Evolutionary conservation across 1,140 invertebrate species (phyloP), one percentile per base, ranked within the genome.

Genomic region (Nylanderia fulva): DNA sequence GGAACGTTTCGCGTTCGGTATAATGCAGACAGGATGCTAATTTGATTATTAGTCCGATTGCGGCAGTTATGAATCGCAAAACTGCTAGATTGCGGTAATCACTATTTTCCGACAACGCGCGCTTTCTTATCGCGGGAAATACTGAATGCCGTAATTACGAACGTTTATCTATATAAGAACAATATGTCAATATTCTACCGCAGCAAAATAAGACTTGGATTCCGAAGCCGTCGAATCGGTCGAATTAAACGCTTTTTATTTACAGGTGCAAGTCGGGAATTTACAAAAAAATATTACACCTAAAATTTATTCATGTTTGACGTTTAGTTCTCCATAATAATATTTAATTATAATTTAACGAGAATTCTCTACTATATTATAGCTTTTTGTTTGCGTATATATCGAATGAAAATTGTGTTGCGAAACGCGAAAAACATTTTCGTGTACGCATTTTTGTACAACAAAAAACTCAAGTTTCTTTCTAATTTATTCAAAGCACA

Each of bases 11-110:
- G 77, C 66, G 52, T 68, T 60, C 77, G 77, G 54, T 58, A 42
- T 82, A 72, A 82, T 58, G 36, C 36, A 45, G 77, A 82, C 77
- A 82, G 77, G 77, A 82, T 82, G 66, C 77, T 82, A 82, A 82
- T 82, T 82, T 82, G 66, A 82, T 82, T 82, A 82, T 82, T 82
- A 82, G 48, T 71, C 77, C 66, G 77, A 82, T 82, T 82, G 77
- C 77, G 36, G 77, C 66, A 72, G 77, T 80, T 80, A 71, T 52
- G 77, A 80, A 72, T 82, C 77, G 77, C 66, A 45, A 29, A 72
- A 72, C 36, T 21, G 66, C 77, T 71, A 72, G 42, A 82, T 82
- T 72, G 52, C 77, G 66, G 77, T 71, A 71, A 82, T 82, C 54
- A 71, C 52, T 52, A 69, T 82, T 82, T 82, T 69, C 66, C 77